phyloP scores from a whole-genome alignment of 2,888 invertebrate species.

The Phortica magna region DNA sequence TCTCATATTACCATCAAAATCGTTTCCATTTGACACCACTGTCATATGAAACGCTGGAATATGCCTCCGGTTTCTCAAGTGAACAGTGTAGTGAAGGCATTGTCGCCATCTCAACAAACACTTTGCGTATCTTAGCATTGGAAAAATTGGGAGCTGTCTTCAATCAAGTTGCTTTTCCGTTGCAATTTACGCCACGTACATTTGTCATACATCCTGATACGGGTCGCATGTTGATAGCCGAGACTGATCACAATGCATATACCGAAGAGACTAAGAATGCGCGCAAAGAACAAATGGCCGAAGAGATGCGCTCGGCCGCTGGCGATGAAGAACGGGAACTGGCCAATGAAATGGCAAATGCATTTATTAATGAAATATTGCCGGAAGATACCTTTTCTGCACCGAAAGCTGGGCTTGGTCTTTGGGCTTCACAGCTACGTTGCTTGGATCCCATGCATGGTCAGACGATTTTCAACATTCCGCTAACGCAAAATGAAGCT shows the following conservation, averaged over 20 bases:
- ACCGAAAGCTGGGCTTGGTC: constrained; percentile 95
- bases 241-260: constrained; percentile 99
- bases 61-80: constrained; percentile 96
- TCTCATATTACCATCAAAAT: constrained; percentile 99
- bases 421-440: constrained; percentile 96
- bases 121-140: constrained; percentile 95
- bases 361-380: constrained; percentile 95
- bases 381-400: constrained; percentile 97
- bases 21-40: constrained; percentile 96
- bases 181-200: constrained; percentile 97
- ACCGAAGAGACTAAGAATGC: constrained; percentile 97
- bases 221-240: constrained; percentile 92
- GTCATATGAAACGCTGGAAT: constrained; percentile 97
- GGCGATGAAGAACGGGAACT: constrained; percentile 96
- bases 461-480: constrained; percentile 86
- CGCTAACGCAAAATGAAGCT: constrained; percentile 97
- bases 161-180: constrained; percentile 94
- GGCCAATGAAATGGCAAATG: constrained; percentile 98
- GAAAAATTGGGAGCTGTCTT: constrained; percentile 99
- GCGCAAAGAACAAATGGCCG: constrained; percentile 95
- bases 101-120: constrained; percentile 99
- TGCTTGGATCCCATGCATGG: constrained; percentile 92
- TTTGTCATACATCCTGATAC: constrained; percentile 96
- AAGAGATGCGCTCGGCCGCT: constrained; percentile 98
- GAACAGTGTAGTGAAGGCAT: constrained; percentile 99